Base-by-base conservation (phyloP, 2,888 invertebrate genomes). In the Parnassius orleans region DNA sequence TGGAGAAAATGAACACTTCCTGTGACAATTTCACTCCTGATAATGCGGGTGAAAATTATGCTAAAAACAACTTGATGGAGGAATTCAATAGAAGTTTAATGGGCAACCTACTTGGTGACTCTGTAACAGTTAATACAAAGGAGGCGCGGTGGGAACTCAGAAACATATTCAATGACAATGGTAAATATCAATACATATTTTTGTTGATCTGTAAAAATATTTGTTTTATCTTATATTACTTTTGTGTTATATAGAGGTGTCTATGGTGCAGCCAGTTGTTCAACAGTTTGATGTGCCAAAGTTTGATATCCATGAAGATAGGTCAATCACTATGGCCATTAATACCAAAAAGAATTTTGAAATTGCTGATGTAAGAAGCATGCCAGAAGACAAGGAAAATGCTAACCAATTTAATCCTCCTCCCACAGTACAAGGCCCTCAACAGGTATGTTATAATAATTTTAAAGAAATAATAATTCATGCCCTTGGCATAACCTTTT, bases 81-180 rank as follows among this genome's bases (percentile, higher is more conserved):
- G 90, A 92, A 65, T 92, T 91, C 60, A 87, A 92, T 69, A 84
- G 86, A 70, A 92, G 92, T 73, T 74, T 92, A 53, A 86, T 92
- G 87, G 83, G 86, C 14, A 93, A 93, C 69, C 74, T 93, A 1
- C 84, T 93, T 12, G 92, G 92, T 10, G 93, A 93, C 48, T 48
- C 48, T 74, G 89, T 94, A 15, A 95, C 95, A 7, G 93, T 95
- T 0, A 94, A 95, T 72, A 95, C 95, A 0, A 95, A 94, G 72
- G 95, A 95, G 74, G 95, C 95, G 0, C 86, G 94, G 77, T 93
- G 93, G 80, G 93, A 94, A 58, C 92, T 95, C 19, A 90, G 94
- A 66, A 93, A 94, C 67, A 81, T 94, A 66, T 94, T 94, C 83
- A 93, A 92, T 75, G 91, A 88, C 66, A 88, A 89, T 79, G 90